Evolutionary conservation across 2,888 invertebrate species (phyloP).

Genomic region (Lasioglossum pauxillum): DNA sequence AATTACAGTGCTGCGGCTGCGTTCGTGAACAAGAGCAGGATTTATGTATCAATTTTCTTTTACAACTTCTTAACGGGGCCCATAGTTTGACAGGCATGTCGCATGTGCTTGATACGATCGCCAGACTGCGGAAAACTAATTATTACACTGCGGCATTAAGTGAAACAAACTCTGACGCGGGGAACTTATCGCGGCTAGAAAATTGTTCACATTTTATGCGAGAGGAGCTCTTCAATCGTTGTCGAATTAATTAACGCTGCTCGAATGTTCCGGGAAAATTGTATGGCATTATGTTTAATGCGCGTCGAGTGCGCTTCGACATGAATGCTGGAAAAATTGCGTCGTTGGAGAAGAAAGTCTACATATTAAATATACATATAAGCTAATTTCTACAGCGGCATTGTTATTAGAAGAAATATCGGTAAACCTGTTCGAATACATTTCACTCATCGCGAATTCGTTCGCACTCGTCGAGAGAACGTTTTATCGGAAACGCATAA

Average conservation of each 20-base stretch:
- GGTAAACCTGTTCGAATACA: neutral
- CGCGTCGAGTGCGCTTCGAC: neutral
- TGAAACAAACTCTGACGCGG: neutral
- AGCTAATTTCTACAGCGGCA: neutral
- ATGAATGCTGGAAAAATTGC: too few relatives aligned
- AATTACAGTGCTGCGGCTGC: neutral
- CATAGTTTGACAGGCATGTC: neutral
- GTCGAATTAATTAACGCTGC: neutral
- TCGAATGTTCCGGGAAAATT: neutral
- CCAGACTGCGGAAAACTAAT: neutral
- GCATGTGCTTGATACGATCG: neutral
- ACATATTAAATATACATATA: neutral
- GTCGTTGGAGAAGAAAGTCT: too few relatives aligned
- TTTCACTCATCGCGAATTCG: neutral
- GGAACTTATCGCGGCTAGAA: neutral
- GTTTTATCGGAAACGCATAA: neutral
- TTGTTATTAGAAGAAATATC: neutral
- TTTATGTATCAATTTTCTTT: slow-evolving; percentile 9
- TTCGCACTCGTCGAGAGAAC: neutral
- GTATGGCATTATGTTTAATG: neutral
- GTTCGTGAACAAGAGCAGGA: neutral
- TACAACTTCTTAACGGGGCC: neutral
- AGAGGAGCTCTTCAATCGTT: neutral
- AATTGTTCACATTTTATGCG: neutral
- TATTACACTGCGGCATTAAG: slow-evolving; percentile 1